phyloP scores from a whole-genome alignment of 2,888 invertebrate genomes.

The Chymomyza amoena region DNA sequence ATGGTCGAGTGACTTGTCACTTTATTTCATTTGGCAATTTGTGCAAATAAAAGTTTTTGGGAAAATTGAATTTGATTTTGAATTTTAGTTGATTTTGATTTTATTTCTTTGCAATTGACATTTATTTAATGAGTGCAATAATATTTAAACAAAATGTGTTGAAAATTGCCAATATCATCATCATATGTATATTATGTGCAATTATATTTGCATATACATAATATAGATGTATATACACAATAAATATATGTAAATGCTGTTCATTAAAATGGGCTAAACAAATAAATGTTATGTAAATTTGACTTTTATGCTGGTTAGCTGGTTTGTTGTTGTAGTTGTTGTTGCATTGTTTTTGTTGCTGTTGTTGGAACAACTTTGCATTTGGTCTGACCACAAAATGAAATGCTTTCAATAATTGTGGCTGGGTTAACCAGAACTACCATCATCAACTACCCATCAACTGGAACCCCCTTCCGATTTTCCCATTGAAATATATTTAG shows the following conservation, averaged over 20 bases:
- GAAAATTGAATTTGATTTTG: neutral
- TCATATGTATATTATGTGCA: neutral
- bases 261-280: constrained; percentile 55
- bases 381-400: constrained; percentile 43
- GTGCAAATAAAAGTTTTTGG: neutral
- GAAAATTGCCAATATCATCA: neutral
- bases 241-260: constrained; percentile 9
- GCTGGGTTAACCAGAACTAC: constrained; percentile 15
- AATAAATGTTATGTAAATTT: constrained; percentile 48
- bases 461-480: neutral
- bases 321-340: neutral
- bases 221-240: neutral
- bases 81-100: neutral
- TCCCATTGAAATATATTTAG: neutral
- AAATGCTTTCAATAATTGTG: constrained; percentile 62
- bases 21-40: neutral
- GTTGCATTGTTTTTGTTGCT: constrained; percentile 6
- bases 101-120: neutral
- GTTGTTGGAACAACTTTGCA: neutral
- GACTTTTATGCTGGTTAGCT: constrained; percentile 35
- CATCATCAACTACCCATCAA: no score
- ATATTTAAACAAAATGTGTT: constrained; percentile 1
- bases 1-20: neutral
- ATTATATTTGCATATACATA: neutral
- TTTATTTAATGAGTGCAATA: neutral